Conservation (phyloP, 2,888 invertebrate species). For the Hirtodrosophila cameraria region DNA sequence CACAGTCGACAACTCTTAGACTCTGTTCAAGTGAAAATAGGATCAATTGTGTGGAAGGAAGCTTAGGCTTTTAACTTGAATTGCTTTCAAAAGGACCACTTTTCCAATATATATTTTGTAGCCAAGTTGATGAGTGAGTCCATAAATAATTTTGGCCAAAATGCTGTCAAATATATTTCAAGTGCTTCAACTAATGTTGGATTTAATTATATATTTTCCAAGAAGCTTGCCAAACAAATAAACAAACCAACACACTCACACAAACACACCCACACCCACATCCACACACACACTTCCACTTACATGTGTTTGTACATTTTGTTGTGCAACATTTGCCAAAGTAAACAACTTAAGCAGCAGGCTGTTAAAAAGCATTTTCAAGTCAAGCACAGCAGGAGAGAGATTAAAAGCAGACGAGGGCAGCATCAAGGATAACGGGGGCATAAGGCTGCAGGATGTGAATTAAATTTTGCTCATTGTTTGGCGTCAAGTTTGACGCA, state of each 20-base stretch:
- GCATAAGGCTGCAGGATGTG: too few relatives aligned
- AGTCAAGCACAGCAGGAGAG: conserved; percentile 60
- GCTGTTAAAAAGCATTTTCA: conserved; percentile 68
- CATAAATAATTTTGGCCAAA: conserved; percentile 61
- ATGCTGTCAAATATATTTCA: conserved; percentile 58
- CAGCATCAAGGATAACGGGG: not conserved
- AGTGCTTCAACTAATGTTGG: conserved; percentile 56
- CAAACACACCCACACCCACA: conserved; percentile 2
- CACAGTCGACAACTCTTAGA: conserved; percentile 1
- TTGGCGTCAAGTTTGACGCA: conserved; percentile 52
- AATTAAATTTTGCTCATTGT: conserved; percentile 43
- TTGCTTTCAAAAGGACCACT: conserved; percentile 9
- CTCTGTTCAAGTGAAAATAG: conserved; percentile 1
- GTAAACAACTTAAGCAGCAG: conserved; percentile 59
- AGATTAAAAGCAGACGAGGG: not conserved
- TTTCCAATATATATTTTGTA: too few relatives aligned
- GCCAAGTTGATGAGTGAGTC: conserved; percentile 9
- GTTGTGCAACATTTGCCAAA: conserved; percentile 58
- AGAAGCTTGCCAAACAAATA: conserved; percentile 52
- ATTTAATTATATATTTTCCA: conserved; percentile 70
- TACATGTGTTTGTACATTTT: conserved; percentile 11
- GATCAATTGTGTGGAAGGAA: conserved; percentile 46
- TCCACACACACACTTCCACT: conserved; percentile 3
- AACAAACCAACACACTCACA: conserved; percentile 38
- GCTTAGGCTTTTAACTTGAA: conserved; percentile 38